Evolutionary conservation across 2,888 invertebrate species (phyloP), one percentile per base, ranked within the genome.

Genomic region (Flexamia atlantica): DNA sequence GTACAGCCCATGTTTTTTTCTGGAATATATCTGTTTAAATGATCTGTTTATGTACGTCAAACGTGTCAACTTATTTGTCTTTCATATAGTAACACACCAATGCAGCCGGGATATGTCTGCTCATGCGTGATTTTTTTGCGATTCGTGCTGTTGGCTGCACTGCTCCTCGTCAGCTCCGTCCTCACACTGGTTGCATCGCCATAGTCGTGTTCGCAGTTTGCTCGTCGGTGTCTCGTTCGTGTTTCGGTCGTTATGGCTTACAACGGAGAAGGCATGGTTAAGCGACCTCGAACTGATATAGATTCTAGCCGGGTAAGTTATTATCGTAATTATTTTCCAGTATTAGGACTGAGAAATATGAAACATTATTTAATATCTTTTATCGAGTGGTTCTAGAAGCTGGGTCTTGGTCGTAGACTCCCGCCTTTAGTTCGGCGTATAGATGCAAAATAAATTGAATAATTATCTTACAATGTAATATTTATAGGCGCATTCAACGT

Each of bases 181-280:
- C 57, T 57, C 57, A 23, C 57, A 57, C 57, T 57, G 57, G 57
- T 57, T 57, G 57, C 57, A 57, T 57, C 57, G 57, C 57, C 57
- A 57, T 57, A 57, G 57, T 57, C 57, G 20, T 23, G 23, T 9
- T 23, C 57, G 23, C 57, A 7, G 57, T 68, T 4, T 5, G 12
- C 36, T 68, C 17, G 68, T 68, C 68, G 32, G 32, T 68, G 32
- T 32, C 68, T 30, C 17, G 5, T 68, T 36, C 5, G 30, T 68
- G 68, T 68, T 32, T 68, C 28, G 36, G 30, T 32, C 17, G 36
- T 68, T 30, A 91, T 91, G 91, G 90, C 91, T 88, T 91, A 90
- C 89, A 91, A 91, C 89, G 91, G 91, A 86, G 91, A 91, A 88
- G 91, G 90, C 86, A 90, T 90, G 88, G 90, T 90, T 79, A 91